Percentiles rank a stretch among this genome's conserved stretches.
Evolutionary conservation across 2,113 vertebrate genomes (phyloP).

Genomic region (Vicugna pacos): DNA sequence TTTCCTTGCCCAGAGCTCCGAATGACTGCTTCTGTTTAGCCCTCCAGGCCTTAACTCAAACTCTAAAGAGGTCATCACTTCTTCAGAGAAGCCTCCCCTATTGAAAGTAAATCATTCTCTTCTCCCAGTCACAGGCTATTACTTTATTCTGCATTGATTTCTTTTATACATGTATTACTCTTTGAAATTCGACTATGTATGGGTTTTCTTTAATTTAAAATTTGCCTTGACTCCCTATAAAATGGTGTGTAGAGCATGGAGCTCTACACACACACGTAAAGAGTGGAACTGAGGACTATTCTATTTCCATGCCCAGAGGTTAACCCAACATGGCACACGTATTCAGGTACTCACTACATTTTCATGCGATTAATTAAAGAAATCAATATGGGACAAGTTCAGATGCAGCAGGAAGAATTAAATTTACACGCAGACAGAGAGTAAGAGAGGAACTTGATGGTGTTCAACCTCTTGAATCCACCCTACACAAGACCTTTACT

Average conservation of each 20-base stretch:
- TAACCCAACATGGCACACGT: background rate
- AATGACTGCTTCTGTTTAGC: background rate
- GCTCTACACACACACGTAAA: rapidly evolving
- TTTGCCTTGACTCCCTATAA: background rate
- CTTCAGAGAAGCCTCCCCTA: background rate
- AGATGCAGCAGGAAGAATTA: background rate
- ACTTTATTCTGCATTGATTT: background rate
- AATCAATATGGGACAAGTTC: background rate
- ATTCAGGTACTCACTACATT: background rate
- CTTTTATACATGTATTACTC: background rate
- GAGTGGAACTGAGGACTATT: background rate
- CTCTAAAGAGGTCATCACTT: background rate
- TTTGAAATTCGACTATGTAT: background rate
- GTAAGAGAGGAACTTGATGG: background rate
- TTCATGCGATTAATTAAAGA: background rate
- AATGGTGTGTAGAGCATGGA: background rate
- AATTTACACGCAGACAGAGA: background rate
- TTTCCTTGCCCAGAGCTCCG: background rate
- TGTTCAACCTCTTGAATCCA: background rate
- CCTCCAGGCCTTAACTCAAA: background rate
- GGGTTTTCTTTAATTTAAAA: background rate
- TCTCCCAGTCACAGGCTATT: no score
- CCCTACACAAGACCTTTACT: background rate
- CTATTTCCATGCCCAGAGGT: background rate
- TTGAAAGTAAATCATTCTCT: background rate